Evolutionary conservation across 2,797 vertebrate genomes (phyloP).

Genomic region (Microctenopoma lineatum): DNA sequence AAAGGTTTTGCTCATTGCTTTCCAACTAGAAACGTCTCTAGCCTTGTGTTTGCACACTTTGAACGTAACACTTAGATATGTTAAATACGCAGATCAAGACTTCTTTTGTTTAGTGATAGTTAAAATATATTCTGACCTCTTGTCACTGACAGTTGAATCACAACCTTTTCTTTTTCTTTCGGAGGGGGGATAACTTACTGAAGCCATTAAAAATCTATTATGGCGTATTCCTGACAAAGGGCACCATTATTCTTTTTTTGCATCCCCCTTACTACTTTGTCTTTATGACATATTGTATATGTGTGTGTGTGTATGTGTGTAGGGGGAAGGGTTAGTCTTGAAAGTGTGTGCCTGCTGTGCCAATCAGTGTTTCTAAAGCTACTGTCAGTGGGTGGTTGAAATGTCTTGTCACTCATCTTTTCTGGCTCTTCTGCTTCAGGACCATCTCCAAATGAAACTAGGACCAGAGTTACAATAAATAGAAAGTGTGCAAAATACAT

Average conservation of each 20-base stretch:
- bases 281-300: conserved; percentile 42
- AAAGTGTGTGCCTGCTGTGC: conserved; percentile 74
- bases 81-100: conserved; percentile 35
- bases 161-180: conserved; percentile 66
- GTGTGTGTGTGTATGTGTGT: conserved; percentile 4
- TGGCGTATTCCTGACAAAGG: conserved; percentile 77
- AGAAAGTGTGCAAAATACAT: conserved; percentile 17
- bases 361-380: conserved; percentile 73
- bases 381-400: conserved; percentile 74
- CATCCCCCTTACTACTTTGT: conserved; percentile 49
- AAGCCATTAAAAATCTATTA: conserved; percentile 84
- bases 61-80: conserved; percentile 8
- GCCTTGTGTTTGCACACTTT: conserved; percentile 3
- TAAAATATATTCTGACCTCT: conserved; percentile 21
- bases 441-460: conserved; percentile 33
- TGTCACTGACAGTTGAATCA: conserved; percentile 14
- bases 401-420: conserved; percentile 66
- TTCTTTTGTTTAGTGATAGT: neutral
- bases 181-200: conserved; percentile 28
- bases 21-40: conserved; percentile 18
- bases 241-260: conserved; percentile 68
- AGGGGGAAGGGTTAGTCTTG: conserved; percentile 39
- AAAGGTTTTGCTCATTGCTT: conserved; percentile 54
- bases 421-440: conserved; percentile 25
- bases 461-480: conserved; percentile 22